A percentile compares a stretch with the other conserved stretches of the same genome.
Evolutionary conservation across 2,797 vertebrate species (phyloP).

Genomic region (Pseudopleuronectes americanus): DNA sequence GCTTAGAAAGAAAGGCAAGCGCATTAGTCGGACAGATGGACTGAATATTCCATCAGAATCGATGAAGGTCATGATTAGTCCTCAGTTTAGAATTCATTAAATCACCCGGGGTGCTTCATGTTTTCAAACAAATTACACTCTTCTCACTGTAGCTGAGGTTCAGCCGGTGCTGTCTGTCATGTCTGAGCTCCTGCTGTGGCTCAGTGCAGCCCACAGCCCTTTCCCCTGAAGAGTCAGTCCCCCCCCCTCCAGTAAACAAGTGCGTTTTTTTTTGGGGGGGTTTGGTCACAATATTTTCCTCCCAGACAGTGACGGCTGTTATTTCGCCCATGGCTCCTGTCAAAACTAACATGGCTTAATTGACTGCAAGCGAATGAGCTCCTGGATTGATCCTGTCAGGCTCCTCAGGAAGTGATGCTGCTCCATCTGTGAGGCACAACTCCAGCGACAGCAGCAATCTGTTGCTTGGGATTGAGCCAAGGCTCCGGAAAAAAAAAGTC

Average conservation of each 20-base stretch:
- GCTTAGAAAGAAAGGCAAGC: background rate
- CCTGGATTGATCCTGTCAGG: conserved; percentile 82
- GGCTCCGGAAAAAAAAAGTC: conserved; percentile 45
- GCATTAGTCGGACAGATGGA: conserved; percentile 60
- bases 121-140: conserved; percentile 59
- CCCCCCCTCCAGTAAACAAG: conserved; percentile 71
- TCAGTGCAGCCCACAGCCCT: conserved; percentile 64
- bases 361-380: conserved; percentile 84
- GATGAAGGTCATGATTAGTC: conserved; percentile 72
- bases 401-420: conserved; percentile 79
- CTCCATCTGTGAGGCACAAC: conserved; percentile 82
- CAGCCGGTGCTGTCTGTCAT: conserved; percentile 36
- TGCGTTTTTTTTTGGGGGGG: conserved; percentile 54
- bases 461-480: conserved; percentile 83
- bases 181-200: conserved; percentile 60
- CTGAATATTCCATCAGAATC: conserved; percentile 54
- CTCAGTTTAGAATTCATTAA: conserved; percentile 60
- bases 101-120: conserved; percentile 55
- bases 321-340: conserved; percentile 84
- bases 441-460: conserved; percentile 81
- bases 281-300: conserved; percentile 78
- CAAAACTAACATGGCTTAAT: conserved; percentile 86
- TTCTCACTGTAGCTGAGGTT: conserved; percentile 39
- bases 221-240: conserved; percentile 53
- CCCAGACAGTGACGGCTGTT: conserved; percentile 81